Base-by-base conservation (phyloP, 1,140 invertebrate species). In the Acromyrmex charruanus region DNA sequence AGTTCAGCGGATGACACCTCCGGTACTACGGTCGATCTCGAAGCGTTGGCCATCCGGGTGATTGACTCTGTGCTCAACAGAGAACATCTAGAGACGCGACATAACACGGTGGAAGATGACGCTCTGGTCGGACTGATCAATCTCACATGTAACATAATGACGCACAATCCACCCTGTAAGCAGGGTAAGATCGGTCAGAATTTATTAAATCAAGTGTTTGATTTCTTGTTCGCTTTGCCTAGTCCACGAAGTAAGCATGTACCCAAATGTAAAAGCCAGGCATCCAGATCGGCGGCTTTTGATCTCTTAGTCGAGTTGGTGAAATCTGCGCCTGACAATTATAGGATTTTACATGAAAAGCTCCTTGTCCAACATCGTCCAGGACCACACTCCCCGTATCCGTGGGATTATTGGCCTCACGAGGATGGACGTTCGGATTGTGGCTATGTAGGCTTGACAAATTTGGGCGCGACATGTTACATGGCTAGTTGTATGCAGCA, bases 401-500 rank as follows among this genome's bases (percentile, higher is more conserved):
- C 98, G 0, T 99, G 98, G 98, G 99, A 99, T 94, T 99, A 99
- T 94, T 99, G 99, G 99, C 99, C 99, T 1, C 98, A 98, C 86
- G 99, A 99, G 92, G 98, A 99, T 94, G 98, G 98, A 0, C 95
- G 98, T 3, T 98, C 98, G 0, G 98, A 99, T 91, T 99, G 98
- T 94, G 99, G 98, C 6, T 99, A 99, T 94, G 98, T 99, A 0
- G 99, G 99, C 0, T 95, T 99, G 5, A 99, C 98, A 0, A 99
- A 99, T 95, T 95, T 99, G 6, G 99, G 99, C 28, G 99, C 99
- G 16, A 99, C 99, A 0, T 99, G 99, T 94, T 99, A 99, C 94
- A 99, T 99, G 98, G 99, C 99, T 3, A 98, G 98, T 28, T 99
- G 98, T 93, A 98, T 99, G 97, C 99, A 99, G 94, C 99, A 99